These are phyloP conservation scores for Danaus chrysippus DNA, from an alignment of 2,888 invertebrate species.

Conservation along the genomic window DNA sequence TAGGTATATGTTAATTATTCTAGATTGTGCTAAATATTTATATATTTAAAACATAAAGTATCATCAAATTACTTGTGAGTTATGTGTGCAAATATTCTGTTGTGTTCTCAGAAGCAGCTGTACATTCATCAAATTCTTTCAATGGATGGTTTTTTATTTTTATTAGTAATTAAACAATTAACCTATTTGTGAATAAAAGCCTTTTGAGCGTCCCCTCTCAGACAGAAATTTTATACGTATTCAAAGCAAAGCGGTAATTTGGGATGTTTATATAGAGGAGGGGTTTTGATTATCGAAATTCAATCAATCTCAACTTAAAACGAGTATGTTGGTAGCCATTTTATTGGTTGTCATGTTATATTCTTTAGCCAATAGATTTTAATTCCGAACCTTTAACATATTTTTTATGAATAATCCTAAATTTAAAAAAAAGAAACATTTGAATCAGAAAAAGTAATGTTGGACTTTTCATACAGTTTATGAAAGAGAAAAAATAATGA, in stretches of 20 bases:
- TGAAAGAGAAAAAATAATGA: too few species aligned
- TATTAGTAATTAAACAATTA: slow-evolving; percentile 78
- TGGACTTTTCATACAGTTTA: too few species aligned
- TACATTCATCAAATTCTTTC: slow-evolving; percentile 37
- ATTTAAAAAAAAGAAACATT: too few species aligned
- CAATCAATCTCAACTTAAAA: neutral
- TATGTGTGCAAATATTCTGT: slow-evolving; percentile 33
- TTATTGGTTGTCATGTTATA: neutral
- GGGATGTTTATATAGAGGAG: slow-evolving; percentile 46
- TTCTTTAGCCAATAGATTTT: neutral
- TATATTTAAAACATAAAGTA: slow-evolving; percentile 7
- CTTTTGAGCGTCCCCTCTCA: slow-evolving; percentile 52
- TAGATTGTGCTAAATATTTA: neutral
- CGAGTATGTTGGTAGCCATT: neutral
- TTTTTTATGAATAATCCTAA: neutral
- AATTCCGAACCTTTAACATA: neutral
- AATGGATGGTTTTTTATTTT: slow-evolving; percentile 67
- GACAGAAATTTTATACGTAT: slow-evolving; percentile 72
- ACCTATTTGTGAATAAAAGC: slow-evolving; percentile 65
- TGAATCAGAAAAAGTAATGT: too few species aligned
- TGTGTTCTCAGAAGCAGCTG: slow-evolving; percentile 35
- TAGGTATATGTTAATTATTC: neutral
- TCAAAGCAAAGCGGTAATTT: slow-evolving; percentile 62
- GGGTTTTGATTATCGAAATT: slow-evolving; percentile 3
- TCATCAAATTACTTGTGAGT: slow-evolving; percentile 30